These are phyloP conservation scores for Polylopha cassiicola DNA, from an alignment of 2,888 invertebrate species.

Conservation along the genomic window DNA sequence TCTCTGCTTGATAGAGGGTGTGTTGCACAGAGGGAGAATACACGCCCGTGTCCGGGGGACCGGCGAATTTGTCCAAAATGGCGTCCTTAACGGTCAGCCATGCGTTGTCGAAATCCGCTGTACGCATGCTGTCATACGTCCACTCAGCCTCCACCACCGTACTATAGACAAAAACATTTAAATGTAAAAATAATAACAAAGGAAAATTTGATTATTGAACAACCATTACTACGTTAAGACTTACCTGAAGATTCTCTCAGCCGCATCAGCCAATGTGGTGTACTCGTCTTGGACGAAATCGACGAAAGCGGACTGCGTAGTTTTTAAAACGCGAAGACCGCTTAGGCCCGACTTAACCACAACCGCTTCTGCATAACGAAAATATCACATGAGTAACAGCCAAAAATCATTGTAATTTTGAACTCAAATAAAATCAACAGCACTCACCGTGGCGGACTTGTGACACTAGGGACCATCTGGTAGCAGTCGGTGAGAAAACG, in stretches of 20 bases:
- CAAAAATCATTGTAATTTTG: slow-evolving; percentile 15
- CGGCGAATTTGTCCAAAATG: slow-evolving; percentile 86
- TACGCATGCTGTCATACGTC: slow-evolving; percentile 81
- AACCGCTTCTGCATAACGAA: slow-evolving; percentile 59
- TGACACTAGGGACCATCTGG: slow-evolving; percentile 82
- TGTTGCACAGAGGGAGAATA: slow-evolving; percentile 89
- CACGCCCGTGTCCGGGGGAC: slow-evolving; percentile 82
- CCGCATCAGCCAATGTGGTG: slow-evolving; percentile 84
- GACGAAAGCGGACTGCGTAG: slow-evolving; percentile 87
- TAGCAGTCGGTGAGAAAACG: slow-evolving; percentile 81
- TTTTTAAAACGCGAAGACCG: slow-evolving; percentile 84
- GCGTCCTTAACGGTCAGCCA: slow-evolving; percentile 84
- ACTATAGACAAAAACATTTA: slow-evolving; percentile 50
- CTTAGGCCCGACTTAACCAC: slow-evolving; percentile 82
- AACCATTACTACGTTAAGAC: too few species aligned
- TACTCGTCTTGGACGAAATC: slow-evolving; percentile 89
- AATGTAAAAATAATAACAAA: not conserved
- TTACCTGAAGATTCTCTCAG: slow-evolving; percentile 83
- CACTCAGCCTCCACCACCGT: slow-evolving; percentile 86
- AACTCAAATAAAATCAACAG: not conserved
- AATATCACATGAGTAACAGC: slow-evolving; percentile 22
- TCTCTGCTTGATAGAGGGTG: slow-evolving; percentile 84
- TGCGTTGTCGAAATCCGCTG: slow-evolving; percentile 82
- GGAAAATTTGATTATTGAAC: too few species aligned
- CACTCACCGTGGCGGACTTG: slow-evolving; percentile 81